Evolutionary conservation across 2,888 invertebrate species (phyloP).

Genomic region (Eilema griseolum): DNA sequence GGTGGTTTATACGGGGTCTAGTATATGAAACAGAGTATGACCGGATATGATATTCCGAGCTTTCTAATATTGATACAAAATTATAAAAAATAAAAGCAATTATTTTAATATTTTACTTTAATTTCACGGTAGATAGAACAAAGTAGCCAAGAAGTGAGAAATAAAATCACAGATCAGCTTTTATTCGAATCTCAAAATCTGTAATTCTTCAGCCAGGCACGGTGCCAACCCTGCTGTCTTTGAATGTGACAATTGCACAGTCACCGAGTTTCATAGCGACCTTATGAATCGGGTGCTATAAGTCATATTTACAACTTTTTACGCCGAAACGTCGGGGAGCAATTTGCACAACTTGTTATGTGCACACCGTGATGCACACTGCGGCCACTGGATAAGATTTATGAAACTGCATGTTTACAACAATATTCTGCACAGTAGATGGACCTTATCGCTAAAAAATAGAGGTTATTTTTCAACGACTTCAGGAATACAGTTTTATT

Average conservation of each 20-base stretch:
- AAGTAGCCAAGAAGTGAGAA: constrained; percentile 36
- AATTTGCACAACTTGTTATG: constrained; percentile 68
- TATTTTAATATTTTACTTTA: constrained; percentile 5
- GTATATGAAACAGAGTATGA: background rate
- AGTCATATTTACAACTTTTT: constrained; percentile 66
- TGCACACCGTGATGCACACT: constrained; percentile 59
- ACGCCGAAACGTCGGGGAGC: constrained; percentile 62
- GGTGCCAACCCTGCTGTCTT: constrained; percentile 53
- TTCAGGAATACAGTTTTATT: constrained; percentile 49
- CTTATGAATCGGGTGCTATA: constrained; percentile 47
- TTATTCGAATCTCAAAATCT: constrained; percentile 45
- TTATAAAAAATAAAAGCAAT: background rate
- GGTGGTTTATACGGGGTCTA: background rate
- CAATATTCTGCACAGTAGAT: constrained; percentile 32
- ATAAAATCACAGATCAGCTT: constrained; percentile 35
- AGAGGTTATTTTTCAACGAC: constrained; percentile 46
- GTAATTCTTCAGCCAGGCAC: constrained; percentile 41
- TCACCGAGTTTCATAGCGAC: constrained; percentile 32
- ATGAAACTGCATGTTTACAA: constrained; percentile 67
- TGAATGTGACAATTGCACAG: constrained; percentile 46
- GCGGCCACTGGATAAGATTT: constrained; percentile 60
- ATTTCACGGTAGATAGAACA: constrained; percentile 34
- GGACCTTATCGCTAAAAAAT: constrained; percentile 37
- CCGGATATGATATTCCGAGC: background rate
- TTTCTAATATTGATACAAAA: background rate